A percentile compares a stretch with the other conserved stretches of the same genome.
These are phyloP conservation scores for Emys orbicularis DNA, from an alignment of 2,797 vertebrate genomes.

Conservation along the genomic window DNA sequence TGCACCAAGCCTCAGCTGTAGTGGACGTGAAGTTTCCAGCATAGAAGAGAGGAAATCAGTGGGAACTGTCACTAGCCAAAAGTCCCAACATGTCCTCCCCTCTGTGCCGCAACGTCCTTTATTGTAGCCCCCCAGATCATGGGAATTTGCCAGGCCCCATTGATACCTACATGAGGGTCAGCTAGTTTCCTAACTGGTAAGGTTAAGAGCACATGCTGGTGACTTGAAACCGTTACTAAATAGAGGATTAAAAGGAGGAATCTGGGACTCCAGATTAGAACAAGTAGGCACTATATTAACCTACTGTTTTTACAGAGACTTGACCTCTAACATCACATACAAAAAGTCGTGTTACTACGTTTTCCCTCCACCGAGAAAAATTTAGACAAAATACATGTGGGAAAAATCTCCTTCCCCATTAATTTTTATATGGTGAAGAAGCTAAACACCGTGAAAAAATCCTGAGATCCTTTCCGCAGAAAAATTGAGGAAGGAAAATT, in stretches of 20 bases:
- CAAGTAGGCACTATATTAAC: neutral
- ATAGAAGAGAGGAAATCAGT: neutral
- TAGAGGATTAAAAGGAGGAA: neutral
- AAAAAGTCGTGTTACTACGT: neutral
- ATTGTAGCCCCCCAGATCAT: neutral
- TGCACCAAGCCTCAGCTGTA: neutral
- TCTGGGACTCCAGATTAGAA: neutral
- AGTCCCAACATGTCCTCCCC: neutral
- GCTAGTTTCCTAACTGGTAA: neutral
- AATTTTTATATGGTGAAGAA: neutral
- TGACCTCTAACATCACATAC: neutral
- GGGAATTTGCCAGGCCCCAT: neutral
- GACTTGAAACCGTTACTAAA: neutral
- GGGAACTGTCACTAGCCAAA: neutral
- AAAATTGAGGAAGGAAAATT: neutral
- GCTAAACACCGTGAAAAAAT: neutral
- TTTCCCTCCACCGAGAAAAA: neutral
- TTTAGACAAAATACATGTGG: neutral
- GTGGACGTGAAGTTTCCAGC: neutral
- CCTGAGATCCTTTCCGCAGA: neutral
- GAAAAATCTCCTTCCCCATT: neutral
- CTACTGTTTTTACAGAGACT: neutral
- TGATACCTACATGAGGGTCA: neutral
- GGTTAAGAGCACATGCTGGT: neutral
- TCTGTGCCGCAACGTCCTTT: neutral